Conservation (phyloP, 2,113 vertebrate genomes). For the Chionodraco myersi region DNA sequence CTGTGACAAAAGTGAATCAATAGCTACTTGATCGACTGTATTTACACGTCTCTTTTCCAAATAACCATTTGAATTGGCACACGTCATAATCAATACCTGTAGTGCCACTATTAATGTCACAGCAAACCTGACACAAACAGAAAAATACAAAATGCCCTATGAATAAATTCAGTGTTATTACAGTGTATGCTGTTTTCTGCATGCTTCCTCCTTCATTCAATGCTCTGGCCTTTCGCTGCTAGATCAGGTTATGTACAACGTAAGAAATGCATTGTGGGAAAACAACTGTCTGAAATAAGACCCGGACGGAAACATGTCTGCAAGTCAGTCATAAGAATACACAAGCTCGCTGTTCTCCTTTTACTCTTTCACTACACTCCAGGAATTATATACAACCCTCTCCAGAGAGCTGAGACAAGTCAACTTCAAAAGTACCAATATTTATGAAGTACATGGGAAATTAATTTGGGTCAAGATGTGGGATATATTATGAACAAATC, state of each 20-base stretch:
- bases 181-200: constrained; percentile 80
- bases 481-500: constrained; percentile 30
- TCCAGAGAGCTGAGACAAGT: constrained; percentile 43
- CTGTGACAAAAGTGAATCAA: constrained; percentile 77
- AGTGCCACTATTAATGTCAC: constrained; percentile 80
- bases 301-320: constrained; percentile 39
- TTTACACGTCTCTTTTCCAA: constrained; percentile 76
- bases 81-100: constrained; percentile 80
- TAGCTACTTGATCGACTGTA: constrained; percentile 76
- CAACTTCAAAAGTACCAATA: constrained; percentile 56
- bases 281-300: constrained; percentile 62
- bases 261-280: constrained; percentile 69
- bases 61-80: constrained; percentile 79
- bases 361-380: constrained; percentile 43
- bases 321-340: constrained; percentile 58
- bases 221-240: constrained; percentile 75
- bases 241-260: constrained; percentile 73
- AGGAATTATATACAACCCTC: constrained; percentile 49
- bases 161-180: constrained; percentile 85
- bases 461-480: constrained; percentile 30
- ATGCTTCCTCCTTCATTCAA: constrained; percentile 83
- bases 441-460: constrained; percentile 23
- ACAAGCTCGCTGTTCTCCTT: constrained; percentile 19
- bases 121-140: constrained; percentile 81
- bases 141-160: constrained; percentile 83